Evolutionary conservation across 2,797 vertebrate species (phyloP).

Genomic region (Sebastes minor): DNA sequence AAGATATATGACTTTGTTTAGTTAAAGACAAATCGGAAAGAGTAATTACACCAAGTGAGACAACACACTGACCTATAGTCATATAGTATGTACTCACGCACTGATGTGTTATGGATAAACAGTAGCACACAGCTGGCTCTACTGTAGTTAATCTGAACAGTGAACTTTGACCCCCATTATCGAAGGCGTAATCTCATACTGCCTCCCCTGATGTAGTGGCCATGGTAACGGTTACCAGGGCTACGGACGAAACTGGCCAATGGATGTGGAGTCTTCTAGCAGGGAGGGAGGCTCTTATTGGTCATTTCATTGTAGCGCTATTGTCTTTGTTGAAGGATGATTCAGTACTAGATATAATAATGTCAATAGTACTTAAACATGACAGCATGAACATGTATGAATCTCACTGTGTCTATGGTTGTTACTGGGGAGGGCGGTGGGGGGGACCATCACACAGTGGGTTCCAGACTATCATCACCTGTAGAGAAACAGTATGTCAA

Average conservation of each 20-base stretch:
- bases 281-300: background rate
- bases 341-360: background rate
- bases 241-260: conserved; percentile 9
- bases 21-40: background rate
- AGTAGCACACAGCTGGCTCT: conserved; percentile 15
- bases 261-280: background rate
- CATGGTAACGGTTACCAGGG: conserved; percentile 57
- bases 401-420: background rate
- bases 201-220: conserved; percentile 40
- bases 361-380: background rate
- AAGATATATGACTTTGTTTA: background rate
- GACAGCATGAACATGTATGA: background rate
- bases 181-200: conserved; percentile 46
- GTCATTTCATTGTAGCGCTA: background rate
- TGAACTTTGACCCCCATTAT: conserved; percentile 52
- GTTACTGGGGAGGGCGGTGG: background rate
- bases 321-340: background rate
- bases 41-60: background rate
- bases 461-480: background rate
- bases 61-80: background rate
- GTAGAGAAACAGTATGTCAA: background rate
- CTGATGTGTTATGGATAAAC: conserved; percentile 3
- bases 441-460: background rate
- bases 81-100: background rate
- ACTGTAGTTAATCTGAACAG: conserved; percentile 21